These are phyloP conservation scores for Pseudomyrmex gracilis DNA, from an alignment of 1,140 invertebrate species.

Conservation along the genomic window DNA sequence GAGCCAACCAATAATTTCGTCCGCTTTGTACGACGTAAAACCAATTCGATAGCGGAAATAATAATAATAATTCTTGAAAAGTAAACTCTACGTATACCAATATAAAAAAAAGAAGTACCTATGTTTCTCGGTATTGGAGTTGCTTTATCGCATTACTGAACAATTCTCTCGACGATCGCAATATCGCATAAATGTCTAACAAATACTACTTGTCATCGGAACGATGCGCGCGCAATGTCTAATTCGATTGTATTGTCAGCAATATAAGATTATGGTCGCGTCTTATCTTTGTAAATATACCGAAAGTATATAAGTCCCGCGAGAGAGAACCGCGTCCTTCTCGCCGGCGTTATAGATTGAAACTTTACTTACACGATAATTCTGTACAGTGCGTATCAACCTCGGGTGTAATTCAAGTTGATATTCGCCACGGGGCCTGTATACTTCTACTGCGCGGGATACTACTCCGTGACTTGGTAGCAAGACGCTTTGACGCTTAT, in stretches of 20 bases:
- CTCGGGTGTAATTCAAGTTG: constrained; percentile 75
- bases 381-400: constrained; percentile 69
- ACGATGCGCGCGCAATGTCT: constrained; percentile 9
- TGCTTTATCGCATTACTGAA: constrained; percentile 4
- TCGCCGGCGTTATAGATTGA: constrained; percentile 76
- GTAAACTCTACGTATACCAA: neutral
- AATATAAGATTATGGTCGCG: constrained; percentile 38
- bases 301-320: constrained; percentile 54
- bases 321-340: constrained; percentile 59
- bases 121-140: neutral
- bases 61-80: neutral
- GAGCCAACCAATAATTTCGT: neutral
- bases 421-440: constrained; percentile 76
- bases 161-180: neutral
- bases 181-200: constrained; percentile 23
- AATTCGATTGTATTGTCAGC: constrained; percentile 37
- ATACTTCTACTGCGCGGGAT: constrained; percentile 52
- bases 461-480: constrained; percentile 44
- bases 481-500: constrained; percentile 65
- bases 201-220: constrained; percentile 6
- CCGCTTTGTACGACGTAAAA: neutral
- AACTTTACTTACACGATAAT: constrained; percentile 79
- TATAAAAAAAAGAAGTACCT: neutral
- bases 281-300: constrained; percentile 50
- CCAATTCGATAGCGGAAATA: neutral